Evolutionary conservation across 2,888 invertebrate species (phyloP).

Genomic region (Pogonocherus hispidulus): DNA sequence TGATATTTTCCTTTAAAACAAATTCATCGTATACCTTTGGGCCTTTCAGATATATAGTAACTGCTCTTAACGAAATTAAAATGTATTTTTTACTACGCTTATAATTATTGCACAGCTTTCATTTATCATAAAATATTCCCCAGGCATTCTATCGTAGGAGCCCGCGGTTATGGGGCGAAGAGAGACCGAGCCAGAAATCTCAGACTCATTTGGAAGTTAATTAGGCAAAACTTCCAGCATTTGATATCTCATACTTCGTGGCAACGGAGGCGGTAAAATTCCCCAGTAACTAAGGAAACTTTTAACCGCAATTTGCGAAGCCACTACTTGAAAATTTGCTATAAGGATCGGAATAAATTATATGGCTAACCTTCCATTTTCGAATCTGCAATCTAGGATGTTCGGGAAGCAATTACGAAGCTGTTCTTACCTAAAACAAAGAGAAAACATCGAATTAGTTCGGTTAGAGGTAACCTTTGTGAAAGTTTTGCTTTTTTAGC

Average conservation of each 20-base stretch:
- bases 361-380: conserved; percentile 43
- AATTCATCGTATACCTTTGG: too few species aligned
- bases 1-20: too few species aligned
- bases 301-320: conserved; percentile 65
- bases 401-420: conserved; percentile 33
- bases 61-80: too few species aligned
- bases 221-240: conserved; percentile 65
- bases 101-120: conserved; percentile 17
- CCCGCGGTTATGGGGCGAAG: conserved; percentile 21
- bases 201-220: conserved; percentile 65
- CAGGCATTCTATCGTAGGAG: not conserved
- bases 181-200: conserved; percentile 45
- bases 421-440: conserved; percentile 28
- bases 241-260: conserved; percentile 62
- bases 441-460: conserved; percentile 14
- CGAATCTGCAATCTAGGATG: conserved; percentile 37
- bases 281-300: conserved; percentile 60
- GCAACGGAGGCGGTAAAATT: conserved; percentile 63
- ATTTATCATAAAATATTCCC: conserved; percentile 21
- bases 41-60: too few species aligned
- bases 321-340: conserved; percentile 65
- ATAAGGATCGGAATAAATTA: conserved; percentile 65
- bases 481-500: not conserved
- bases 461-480: not conserved
- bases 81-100: conserved; percentile 16